Evolutionary conservation across 2,797 vertebrate genomes (phyloP), one percentile per base, ranked within the genome.

Genomic region (Urosaurus nigricauda): DNA sequence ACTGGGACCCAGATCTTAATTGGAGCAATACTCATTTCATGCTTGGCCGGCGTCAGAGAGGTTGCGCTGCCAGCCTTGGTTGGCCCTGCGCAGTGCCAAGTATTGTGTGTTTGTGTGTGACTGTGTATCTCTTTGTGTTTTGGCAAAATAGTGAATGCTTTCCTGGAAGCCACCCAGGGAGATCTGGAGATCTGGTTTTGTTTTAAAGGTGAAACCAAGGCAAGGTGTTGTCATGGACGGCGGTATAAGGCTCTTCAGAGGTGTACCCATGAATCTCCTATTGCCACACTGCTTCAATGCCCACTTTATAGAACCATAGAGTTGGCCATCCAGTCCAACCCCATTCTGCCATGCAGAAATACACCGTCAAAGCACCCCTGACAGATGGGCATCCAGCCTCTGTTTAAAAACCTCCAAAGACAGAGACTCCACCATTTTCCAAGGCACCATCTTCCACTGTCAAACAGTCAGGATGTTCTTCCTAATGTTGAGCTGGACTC

Each of bases 11-110:
- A 83, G 56, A 9, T 87, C 71, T 68, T 37, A 21, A 87, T 88
- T 89, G 47, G 88, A 88, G 60, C 70, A 19, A 65, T 56, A 9
- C 51, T 74, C 83, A 85, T 85, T 85, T 85, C 70, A 75, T 40
- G 70, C 85, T 79, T 53, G 79, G 51, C 21, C 37, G 5, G 35
- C 68, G n/a, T 92, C 86, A 84, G 3, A 4, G 32, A n/a, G 74
- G 8, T 29, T 91, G 51, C 83, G 51, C 35, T 60, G 73, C 43
- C 47, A 26, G 0, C 0, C 5, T 0, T 0, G 65, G 7, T 71
- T 73, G 68, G 14, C 60, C 40, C 60, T 63, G 71, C 47, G 89
- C 87, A 60, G 5, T 60, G 5, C 58, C 58, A 60, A 60, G 9
- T 60, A 17, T 1, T 21, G 81, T 88, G 24, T 26, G n/a, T n/a